Evolutionary conservation across 2,797 vertebrate species (phyloP).

Genomic region (Protonibea diacanthus): DNA sequence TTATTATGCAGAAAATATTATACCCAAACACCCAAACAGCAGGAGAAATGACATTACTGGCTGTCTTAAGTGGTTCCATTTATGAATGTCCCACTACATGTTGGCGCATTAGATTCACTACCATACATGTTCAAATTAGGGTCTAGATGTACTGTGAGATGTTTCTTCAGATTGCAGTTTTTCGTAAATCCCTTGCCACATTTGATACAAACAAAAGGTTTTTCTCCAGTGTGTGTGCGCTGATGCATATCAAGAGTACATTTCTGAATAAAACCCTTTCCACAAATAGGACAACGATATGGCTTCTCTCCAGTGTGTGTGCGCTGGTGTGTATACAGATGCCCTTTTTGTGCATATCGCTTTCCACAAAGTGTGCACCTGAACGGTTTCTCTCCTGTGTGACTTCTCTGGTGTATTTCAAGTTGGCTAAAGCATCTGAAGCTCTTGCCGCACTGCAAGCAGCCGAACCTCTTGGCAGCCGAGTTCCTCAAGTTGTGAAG

Average conservation of each 20-base stretch:
- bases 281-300: constrained; percentile 84
- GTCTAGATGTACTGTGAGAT: constrained; percentile 72
- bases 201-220: constrained; percentile 83
- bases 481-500: constrained; percentile 72
- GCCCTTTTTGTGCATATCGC: constrained; percentile 85
- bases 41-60: constrained; percentile 12
- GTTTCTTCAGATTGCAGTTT: constrained; percentile 80
- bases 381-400: constrained; percentile 87
- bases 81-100: constrained; percentile 58
- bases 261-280: constrained; percentile 87
- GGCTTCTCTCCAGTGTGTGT: constrained; percentile 88
- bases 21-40: constrained; percentile 21
- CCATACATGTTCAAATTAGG: constrained; percentile 61
- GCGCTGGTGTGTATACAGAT: constrained; percentile 87
- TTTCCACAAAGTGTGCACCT: constrained; percentile 85
- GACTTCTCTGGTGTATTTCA: constrained; percentile 87
- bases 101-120: constrained; percentile 50
- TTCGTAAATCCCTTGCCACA: constrained; percentile 83
- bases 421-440: constrained; percentile 87
- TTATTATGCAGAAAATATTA: constrained; percentile 58
- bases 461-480: constrained; percentile 79
- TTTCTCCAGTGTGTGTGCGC: constrained; percentile 86
- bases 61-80: constrained; percentile 56
- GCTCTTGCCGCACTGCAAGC: constrained; percentile 83
- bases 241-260: constrained; percentile 88